phyloP scores from a whole-genome alignment of 2,888 invertebrate species.

The Petrophora chlorosata region DNA sequence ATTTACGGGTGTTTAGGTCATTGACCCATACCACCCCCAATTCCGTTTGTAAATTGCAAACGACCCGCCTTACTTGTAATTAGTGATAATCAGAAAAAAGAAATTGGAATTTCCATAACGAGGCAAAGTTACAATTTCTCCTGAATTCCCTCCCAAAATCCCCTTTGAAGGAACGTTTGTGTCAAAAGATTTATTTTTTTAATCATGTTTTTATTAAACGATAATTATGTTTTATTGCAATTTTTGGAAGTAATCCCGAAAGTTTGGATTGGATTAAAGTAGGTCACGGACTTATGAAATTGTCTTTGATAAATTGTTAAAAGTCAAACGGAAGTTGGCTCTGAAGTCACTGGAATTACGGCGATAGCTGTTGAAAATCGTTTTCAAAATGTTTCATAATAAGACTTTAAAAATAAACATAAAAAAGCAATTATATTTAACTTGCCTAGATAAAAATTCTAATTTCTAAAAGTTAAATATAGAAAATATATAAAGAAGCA shows the following conservation, averaged over 20 bases:
- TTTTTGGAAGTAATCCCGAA: constrained; percentile 24
- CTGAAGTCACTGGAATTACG: too few relatives aligned
- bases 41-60: constrained; percentile 57
- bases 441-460: too few relatives aligned
- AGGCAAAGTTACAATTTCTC: constrained; percentile 46
- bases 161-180: constrained; percentile 9
- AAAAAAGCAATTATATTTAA: too few relatives aligned
- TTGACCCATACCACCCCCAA: constrained; percentile 62
- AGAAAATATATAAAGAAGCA: too few relatives aligned
- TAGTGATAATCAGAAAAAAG: constrained; percentile 69
- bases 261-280: constrained; percentile 25
- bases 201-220: constrained; percentile 24
- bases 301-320: constrained; percentile 11
- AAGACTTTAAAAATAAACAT: too few relatives aligned
- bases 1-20: constrained; percentile 51
- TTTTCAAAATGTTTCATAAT: too few relatives aligned
- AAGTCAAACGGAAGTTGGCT: neutral
- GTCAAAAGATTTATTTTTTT: constrained; percentile 22
- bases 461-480: too few relatives aligned
- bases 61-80: constrained; percentile 63
- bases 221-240: constrained; percentile 33
- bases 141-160: constrained; percentile 6
- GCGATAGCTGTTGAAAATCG: too few relatives aligned
- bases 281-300: constrained; percentile 15
- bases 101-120: constrained; percentile 60